Percentiles rank a stretch among this genome's conserved stretches.
Conservation (phyloP, 2,113 vertebrate genomes). For the Pleuronectes platessa region DNA sequence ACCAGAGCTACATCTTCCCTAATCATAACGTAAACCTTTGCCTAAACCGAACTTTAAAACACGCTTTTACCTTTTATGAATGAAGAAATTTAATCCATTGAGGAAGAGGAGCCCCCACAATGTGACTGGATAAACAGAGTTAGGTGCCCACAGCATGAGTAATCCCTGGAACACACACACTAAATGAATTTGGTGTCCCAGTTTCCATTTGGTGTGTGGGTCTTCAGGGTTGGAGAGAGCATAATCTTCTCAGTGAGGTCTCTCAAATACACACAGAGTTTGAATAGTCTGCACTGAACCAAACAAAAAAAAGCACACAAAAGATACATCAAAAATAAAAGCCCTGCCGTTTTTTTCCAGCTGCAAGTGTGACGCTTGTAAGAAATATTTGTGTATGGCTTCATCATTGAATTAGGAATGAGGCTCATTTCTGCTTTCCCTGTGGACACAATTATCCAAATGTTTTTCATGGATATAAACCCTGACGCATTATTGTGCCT, state of each 20-base stretch:
- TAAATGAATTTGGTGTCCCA: background rate
- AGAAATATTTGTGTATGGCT: slow-evolving; percentile 12
- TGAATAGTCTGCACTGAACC: background rate
- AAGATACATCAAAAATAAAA: slow-evolving; percentile 32
- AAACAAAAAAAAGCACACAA: background rate
- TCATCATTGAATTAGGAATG: slow-evolving; percentile 45
- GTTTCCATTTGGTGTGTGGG: background rate
- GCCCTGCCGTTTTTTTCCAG: background rate
- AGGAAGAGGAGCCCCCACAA: background rate
- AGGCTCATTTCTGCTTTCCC: slow-evolving; percentile 54
- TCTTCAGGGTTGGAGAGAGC: background rate
- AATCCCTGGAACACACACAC: background rate
- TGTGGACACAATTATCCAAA: slow-evolving; percentile 59
- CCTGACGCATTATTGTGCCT: slow-evolving; percentile 60
- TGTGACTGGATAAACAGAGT: background rate
- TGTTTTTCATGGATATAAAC: slow-evolving; percentile 56
- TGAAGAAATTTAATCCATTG: background rate
- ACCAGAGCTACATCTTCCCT: too few relatives aligned
- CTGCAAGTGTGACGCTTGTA: slow-evolving; percentile 21
- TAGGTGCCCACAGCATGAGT: background rate
- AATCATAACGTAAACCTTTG: too few relatives aligned
- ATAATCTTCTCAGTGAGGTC: background rate
- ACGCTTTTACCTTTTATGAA: too few relatives aligned
- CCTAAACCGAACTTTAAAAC: background rate
- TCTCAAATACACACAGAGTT: background rate